phyloP scores from a whole-genome alignment of 2,113 vertebrate species.

The Caranx melampygus region DNA sequence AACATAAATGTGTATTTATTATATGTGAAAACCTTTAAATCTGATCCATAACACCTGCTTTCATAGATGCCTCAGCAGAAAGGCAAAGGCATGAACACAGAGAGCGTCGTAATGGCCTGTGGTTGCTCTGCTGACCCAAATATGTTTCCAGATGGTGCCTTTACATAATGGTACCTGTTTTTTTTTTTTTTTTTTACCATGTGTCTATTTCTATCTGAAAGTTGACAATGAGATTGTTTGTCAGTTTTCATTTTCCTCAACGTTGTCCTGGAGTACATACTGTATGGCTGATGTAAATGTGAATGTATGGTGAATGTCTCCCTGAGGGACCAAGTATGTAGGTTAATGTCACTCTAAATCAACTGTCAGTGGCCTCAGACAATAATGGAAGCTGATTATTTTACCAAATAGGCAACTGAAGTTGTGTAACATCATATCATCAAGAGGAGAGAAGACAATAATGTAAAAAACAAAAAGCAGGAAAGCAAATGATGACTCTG shows the following conservation, averaged over 20 bases:
- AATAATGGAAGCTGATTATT: neutral
- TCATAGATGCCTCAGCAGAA: neutral
- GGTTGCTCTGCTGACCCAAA: neutral
- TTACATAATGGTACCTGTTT: slow-evolving; percentile 17
- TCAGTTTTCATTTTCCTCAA: slow-evolving; percentile 17
- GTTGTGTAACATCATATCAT: neutral
- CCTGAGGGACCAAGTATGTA: neutral
- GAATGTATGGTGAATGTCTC: neutral
- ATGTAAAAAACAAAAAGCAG: too few relatives aligned
- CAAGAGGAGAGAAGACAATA: neutral
- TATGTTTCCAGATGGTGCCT: slow-evolving; percentile 34
- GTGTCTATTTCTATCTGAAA: slow-evolving; percentile 31
- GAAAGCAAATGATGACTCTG: neutral
- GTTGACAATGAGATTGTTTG: slow-evolving; percentile 13
- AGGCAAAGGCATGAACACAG: neutral
- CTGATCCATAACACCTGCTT: neutral
- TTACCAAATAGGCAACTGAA: neutral
- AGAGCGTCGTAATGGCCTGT: neutral
- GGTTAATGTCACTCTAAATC: neutral
- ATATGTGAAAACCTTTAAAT: neutral
- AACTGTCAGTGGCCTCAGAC: neutral
- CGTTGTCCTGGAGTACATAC: neutral
- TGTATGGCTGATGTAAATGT: neutral
- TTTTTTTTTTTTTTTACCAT: neutral
- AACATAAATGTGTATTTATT: neutral